Evolutionary conservation across 2,113 vertebrate genomes (phyloP).

Genomic region (Vombatus ursinus): DNA sequence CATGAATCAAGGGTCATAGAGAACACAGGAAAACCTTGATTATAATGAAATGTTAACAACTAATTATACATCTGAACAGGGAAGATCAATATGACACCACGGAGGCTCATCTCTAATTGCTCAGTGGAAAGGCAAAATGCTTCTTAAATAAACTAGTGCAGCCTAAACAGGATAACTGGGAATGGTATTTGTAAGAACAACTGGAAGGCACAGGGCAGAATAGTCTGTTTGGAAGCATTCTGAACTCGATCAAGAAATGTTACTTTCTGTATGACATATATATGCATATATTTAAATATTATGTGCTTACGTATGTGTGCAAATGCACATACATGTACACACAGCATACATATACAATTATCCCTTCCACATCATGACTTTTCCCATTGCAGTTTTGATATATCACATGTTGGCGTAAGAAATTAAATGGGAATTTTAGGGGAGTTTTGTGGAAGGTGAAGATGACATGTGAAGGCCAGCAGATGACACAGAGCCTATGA

Average conservation of each 20-base stretch:
- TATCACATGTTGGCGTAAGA: neutral
- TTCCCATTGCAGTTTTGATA: neutral
- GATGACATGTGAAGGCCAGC: too few relatives aligned
- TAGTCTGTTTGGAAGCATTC: neutral
- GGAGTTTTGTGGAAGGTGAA: neutral
- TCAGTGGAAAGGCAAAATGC: conserved; percentile 9
- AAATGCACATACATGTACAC: too few relatives aligned
- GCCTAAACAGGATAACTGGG: neutral
- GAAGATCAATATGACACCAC: conserved; percentile 37
- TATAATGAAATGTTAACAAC: conserved; percentile 66
- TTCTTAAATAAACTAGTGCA: conserved; percentile 29
- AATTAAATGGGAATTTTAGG: neutral
- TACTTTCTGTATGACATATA: neutral
- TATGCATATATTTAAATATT: neutral
- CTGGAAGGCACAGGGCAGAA: neutral
- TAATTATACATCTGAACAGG: conserved; percentile 68
- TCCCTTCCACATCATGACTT: neutral
- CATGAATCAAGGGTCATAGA: conserved; percentile 57
- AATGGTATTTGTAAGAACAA: neutral
- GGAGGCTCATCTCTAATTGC: conserved; percentile 48
- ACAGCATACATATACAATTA: neutral
- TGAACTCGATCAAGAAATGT: neutral
- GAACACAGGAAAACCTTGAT: conserved; percentile 62
- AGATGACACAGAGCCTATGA: too few relatives aligned
- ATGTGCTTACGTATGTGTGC: neutral